Evolutionary conservation across 1,140 invertebrate genomes (phyloP), one percentile per base, ranked within the genome.

Genomic region (Habropoda laboriosa): DNA sequence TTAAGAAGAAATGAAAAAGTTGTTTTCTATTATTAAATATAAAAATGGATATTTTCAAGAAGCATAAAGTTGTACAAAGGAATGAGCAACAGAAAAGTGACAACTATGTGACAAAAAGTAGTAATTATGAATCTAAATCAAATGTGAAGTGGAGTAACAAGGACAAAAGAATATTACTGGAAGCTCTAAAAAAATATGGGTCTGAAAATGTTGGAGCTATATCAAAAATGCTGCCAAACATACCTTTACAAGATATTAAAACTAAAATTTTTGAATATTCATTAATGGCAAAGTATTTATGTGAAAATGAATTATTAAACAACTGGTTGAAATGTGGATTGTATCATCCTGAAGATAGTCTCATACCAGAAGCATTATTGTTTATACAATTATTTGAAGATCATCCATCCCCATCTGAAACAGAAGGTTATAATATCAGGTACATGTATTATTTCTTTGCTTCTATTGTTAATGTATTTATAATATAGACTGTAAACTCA

Each of bases 331-430:
- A 68, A 10, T 80, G 77, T 66, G 75, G 58, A 51, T 30, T 86
- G 51, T 89, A 87, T 30, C 0, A 76, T 42, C 38, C 79, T 8
- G 60, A 66, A 13, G 76, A 85, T 21, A 80, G 10, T 8, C 4
- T 84, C 5, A 12, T 88, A 57, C 58, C 87, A 16, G 35, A 89
- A 80, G 86, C 83, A n/a, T 75, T 90, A 42, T 51, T 85, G 18
- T 83, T 87, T 61, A 89, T 90, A 45, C 32, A 51, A 32, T 73
- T 85, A 24, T 89, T 85, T 24, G 89, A 90, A 60, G 40, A 83
- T 3, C 80, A 83, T 71, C 81, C 84, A 60, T n/a, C 72, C 3
- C 61, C 83, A 3, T 45, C 66, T n/a, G 57, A 88, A 40, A 40
- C 61, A 49, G 72, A 18, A 30, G 82, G 83, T 12, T 87, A 76